Conservation (phyloP, 1,140 invertebrate species). For the Drosophila tropicalis region DNA sequence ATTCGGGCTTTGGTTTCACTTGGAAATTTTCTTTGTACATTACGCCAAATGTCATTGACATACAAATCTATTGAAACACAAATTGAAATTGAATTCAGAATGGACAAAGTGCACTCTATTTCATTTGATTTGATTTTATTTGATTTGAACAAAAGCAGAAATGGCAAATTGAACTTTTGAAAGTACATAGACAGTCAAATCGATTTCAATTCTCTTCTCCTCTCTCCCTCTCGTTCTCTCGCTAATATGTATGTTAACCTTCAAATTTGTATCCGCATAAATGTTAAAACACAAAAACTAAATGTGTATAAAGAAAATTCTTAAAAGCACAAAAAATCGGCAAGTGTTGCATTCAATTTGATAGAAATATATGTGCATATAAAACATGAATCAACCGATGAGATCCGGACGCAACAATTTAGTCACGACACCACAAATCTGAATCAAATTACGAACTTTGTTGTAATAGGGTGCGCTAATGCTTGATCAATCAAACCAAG, state of each 20-base stretch:
- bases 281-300: background rate
- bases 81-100: conserved; percentile 10
- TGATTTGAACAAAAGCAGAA: background rate
- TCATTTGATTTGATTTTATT: background rate
- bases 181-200: background rate
- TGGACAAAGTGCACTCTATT: conserved; percentile 9
- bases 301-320: background rate
- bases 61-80: background rate
- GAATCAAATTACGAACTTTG: conserved; percentile 8
- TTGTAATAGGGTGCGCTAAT: background rate
- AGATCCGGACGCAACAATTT: conserved; percentile 2
- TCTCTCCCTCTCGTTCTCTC: background rate
- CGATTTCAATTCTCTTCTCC: background rate
- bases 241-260: background rate
- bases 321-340: background rate
- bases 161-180: conserved; percentile 4
- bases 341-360: background rate
- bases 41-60: conserved; percentile 3
- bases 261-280: conserved; percentile 4
- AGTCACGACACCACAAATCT: conserved; percentile 6
- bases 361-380: conserved; percentile 5
- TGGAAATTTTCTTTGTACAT: conserved; percentile 3
- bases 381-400: conserved; percentile 4
- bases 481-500: background rate
- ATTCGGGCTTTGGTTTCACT: background rate